Base-by-base conservation (phyloP, 2,113 vertebrate genomes). In the Speoplatyrhinus poulsoni region DNA sequence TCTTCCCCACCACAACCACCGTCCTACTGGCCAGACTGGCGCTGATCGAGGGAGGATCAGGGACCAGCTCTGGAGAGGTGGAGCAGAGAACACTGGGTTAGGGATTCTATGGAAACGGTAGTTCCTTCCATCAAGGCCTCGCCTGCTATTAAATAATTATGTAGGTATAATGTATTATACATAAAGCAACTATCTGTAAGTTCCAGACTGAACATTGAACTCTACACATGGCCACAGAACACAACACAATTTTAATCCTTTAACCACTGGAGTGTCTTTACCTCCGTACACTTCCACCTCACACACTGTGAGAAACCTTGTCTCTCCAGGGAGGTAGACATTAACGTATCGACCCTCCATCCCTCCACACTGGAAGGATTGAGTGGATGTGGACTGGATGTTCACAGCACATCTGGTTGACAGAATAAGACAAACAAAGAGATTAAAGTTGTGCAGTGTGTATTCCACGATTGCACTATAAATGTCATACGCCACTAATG, bases 1-100 rank as follows among this genome's bases (percentile, higher is more conserved):
- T 64, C 58, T 33, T 66, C 17, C 62, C 60, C 2, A 76, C 67
- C 64, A 58, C 49, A 60, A 26, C 52, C 11, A 67, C 53, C 61
- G 62, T 69, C 49, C 69, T 47, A 7, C 12, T 53, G 3, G 16
- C 41, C 41, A 12, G 9, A 53, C 19, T 36, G 4, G 32, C 17
- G 6, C 36, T 49, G 53, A 50, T 13, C 10, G 69, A 63, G 60
- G 69, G 33, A 26, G 61, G 13, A 53, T 48, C 48, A 17, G 17
- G 32, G 12, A 47, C 36, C 3, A 61, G 12, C 9, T 47, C 36
- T 61, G 60, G 60, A 46, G 7, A 47, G 12, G 58, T 41, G 13
- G 57, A 10, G 11, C 2, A 36, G 26, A 60, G 58, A 41, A 41
- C 36, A 41, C 36, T 41, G 36, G 4, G 3, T 19, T 19, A 19